Base-by-base conservation (phyloP, 2,888 invertebrate species). In the Muschampia plurimacula region DNA sequence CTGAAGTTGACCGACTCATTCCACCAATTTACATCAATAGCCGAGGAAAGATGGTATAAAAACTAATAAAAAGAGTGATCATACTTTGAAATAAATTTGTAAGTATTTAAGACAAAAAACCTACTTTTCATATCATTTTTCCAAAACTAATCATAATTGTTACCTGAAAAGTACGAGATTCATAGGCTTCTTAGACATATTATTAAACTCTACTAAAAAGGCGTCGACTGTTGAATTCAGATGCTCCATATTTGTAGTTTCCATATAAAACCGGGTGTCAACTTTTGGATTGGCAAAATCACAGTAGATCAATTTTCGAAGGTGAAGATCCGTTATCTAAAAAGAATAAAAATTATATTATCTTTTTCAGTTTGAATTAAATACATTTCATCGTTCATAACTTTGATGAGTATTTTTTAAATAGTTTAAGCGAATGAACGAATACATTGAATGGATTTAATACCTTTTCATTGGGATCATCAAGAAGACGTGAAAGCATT, bases 281-380 rank as follows among this genome's bases (percentile, higher is more conserved):
- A 97, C 97, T 95, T 99, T 99, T 0, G 98, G 98, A 92, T 99
- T 99, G 0, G 97, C 97, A 86, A 99, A 99, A 88, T 99, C 99
- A 86, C 99, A 99, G 89, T 97, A 99, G 74, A 99, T 96, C 75
- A 99, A 93, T 80, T 97, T 97, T 72, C 99, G 95, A 8, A 99
- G 93, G 86, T 99, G 97, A 22, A 94, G 93, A 84, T 98, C 98
- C 1, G 96, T 96, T 66, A 99, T 95, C 96, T 96, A 80, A 63
- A 88, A 86, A 62, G 32, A 15, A n/a, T 6, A 57, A 15, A 41
- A 2, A 60, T 6, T 13, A 36, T n/a, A 32, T 12, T 5, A 12
- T 59, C 12, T 12, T 32, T 32, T n/a, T 36, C 10, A 55, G 22
- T 22, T 28, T 3, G 3, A 55, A 52, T 52, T 2, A 41, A 41